Evolutionary conservation across 2,113 vertebrate genomes (phyloP).

Genomic region (Cyanoramphus novaezelandiae): DNA sequence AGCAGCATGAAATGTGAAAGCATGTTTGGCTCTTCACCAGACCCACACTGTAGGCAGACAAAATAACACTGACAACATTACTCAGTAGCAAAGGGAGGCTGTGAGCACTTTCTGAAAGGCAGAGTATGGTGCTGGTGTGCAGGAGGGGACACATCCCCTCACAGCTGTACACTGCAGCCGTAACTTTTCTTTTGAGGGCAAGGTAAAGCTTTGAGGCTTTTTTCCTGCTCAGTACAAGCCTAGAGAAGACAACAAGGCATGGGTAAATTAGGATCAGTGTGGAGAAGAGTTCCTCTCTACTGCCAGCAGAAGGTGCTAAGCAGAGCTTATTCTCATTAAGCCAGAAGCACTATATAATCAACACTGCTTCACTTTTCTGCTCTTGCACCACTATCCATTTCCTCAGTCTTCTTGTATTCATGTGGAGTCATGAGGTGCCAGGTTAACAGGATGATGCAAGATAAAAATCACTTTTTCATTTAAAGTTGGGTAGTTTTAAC

Average conservation of each 20-base stretch:
- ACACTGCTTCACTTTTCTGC: neutral
- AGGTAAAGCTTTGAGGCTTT: neutral
- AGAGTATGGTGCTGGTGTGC: rapidly evolving
- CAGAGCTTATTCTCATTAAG: neutral
- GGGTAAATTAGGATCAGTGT: neutral
- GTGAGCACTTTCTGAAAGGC: neutral
- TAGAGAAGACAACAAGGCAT: neutral
- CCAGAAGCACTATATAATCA: neutral
- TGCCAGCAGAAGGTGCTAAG: neutral
- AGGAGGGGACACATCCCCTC: rapidly evolving
- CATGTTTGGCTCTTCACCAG: neutral
- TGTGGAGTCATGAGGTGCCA: no score
- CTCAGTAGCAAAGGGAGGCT: neutral
- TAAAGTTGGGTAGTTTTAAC: neutral
- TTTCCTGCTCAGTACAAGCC: neutral
- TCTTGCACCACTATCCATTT: neutral
- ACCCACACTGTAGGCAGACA: neutral
- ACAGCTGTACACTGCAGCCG: neutral
- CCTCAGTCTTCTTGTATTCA: neutral
- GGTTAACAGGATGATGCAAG: neutral
- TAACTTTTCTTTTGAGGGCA: neutral
- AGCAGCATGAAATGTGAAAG: neutral
- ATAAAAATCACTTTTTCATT: neutral
- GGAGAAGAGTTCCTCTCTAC: neutral
- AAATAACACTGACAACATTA: neutral